Conservation (phyloP, 1,140 invertebrate genomes). For the Diachasma alloeum region DNA sequence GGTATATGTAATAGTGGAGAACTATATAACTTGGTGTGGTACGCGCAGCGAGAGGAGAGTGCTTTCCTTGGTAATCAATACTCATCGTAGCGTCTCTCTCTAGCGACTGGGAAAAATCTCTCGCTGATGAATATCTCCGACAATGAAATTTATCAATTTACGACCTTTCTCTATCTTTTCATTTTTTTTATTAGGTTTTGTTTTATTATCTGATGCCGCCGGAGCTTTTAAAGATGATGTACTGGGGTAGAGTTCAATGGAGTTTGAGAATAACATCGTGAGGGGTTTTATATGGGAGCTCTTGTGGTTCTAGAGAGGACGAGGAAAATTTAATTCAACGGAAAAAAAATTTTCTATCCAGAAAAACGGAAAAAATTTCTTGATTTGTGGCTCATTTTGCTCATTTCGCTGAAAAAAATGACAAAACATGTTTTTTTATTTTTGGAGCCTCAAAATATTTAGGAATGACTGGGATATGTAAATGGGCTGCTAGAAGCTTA, state of each 20-base stretch:
- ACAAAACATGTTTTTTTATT: too few relatives aligned
- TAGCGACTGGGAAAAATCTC: not conserved
- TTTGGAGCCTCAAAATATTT: too few relatives aligned
- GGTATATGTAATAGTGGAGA: not conserved
- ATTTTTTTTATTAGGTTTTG: not conserved
- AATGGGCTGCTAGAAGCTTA: too few relatives aligned
- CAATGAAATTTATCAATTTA: slow-evolving; percentile 10
- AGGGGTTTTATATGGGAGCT: not conserved
- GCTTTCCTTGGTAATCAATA: slow-evolving; percentile 13
- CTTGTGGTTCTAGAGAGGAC: not conserved
- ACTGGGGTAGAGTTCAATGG: not conserved
- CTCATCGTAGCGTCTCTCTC: not conserved
- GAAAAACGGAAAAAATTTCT: too few relatives aligned
- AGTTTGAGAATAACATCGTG: not conserved
- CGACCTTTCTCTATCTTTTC: not conserved
- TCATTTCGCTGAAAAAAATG: too few relatives aligned
- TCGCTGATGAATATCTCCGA: not conserved
- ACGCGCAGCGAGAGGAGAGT: slow-evolving; percentile 9
- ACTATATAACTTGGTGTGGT: not conserved
- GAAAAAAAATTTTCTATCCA: too few relatives aligned
- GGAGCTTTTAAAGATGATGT: not conserved
- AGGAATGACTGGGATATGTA: too few relatives aligned
- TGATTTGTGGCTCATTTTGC: too few relatives aligned
- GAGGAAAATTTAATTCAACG: not conserved
- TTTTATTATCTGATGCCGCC: not conserved